Base-by-base conservation (phyloP, 2,888 invertebrate genomes). In the Hanleya hanleyi region DNA sequence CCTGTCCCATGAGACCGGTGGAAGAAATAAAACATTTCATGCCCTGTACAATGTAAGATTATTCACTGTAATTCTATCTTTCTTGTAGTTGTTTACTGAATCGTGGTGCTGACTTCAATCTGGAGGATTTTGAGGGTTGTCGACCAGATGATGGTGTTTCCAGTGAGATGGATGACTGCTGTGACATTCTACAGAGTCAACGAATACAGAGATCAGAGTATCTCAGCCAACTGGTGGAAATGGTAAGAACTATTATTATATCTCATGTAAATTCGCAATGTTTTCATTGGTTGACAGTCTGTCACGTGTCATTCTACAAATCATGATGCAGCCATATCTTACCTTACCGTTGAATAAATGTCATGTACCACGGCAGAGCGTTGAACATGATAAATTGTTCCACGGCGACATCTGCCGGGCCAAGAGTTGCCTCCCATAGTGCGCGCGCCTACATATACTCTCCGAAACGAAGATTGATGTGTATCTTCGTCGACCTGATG, bases 21-120 rank as follows among this genome's bases (percentile, higher is more conserved):
- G 18, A 18, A 41, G 9, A 41, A 41, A 41, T 12, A 41, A 41
- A 41, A 41, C 9, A 18, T 18, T 12, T 41, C 9, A 12, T 41
- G 9, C 41, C 41, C 9, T 41, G 9, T 9, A 18, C 18, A 12
- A 12, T 41, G 41, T 41, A 41, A 41, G 9, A 9, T 41, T 41
- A 18, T 41, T 18, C 9, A 41, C 9, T 12, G 41, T 41, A 41
- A 41, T 41, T 41, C 41, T 12, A 41, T 66, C 12, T n/a, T 51
- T 69, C 38, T 57, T 71, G 29, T 70, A 88, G 88, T 33, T 82
- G 82, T 76, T 75, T 88, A 35, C 77, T 88, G 3, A 82, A 83
- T 33, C 75, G 88, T 65, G 89, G 88, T 37, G 87, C 86, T 37
- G 87, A 89, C 73, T 82, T 86, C 26, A 89, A 88, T 71, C 67